Base-by-base conservation (phyloP, 2,113 vertebrate species). In the Apeltes quadracus region DNA sequence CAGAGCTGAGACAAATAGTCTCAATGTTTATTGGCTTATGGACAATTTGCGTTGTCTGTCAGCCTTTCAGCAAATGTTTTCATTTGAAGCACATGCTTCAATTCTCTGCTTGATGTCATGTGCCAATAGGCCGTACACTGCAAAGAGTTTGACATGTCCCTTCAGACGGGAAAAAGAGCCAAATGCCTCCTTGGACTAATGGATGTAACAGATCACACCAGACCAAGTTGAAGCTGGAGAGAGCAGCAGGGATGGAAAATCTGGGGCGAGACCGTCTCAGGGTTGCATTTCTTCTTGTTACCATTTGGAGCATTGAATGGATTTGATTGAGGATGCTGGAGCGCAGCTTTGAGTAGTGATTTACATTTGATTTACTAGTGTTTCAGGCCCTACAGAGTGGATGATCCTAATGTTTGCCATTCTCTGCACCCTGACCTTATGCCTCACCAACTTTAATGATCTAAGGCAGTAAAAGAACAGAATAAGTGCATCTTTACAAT, bases 131-230 rank as follows among this genome's bases (percentile, higher is more conserved):
- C 67, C 79, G 79, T 76, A 51, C 65, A 58, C 72, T 70, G 79
- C 75, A 73, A 86, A 82, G 80, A 86, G 82, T 81, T 79, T 90
- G 78, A 89, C 65, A 76, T 87, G 79, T 84, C 73, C 76, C 75
- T 67, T 74, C 62, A 87, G 84, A 89, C 75, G 50, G 50, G 50
- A 53, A 53, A 81, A 75, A 82, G 81, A 79, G 80, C 84, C 67
- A 54, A 72, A 65, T 82, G 77, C 78, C 72, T 85, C 53, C 74
- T 76, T 15, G 27, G 77, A 82, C 73, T 89, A 80, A 92, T 92
- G 89, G 85, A 72, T 75, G 59, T 78, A 92, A 86, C 91, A 91
- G 88, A 90, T 79, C 68, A 23, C 22, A 77, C 59, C 64, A 79
- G 66, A 69, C 50, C 23, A 41, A 75, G 61, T 77, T 71, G 78